Evolutionary conservation across 2,113 vertebrate species (phyloP).

Genomic region (Corvus cornix): DNA sequence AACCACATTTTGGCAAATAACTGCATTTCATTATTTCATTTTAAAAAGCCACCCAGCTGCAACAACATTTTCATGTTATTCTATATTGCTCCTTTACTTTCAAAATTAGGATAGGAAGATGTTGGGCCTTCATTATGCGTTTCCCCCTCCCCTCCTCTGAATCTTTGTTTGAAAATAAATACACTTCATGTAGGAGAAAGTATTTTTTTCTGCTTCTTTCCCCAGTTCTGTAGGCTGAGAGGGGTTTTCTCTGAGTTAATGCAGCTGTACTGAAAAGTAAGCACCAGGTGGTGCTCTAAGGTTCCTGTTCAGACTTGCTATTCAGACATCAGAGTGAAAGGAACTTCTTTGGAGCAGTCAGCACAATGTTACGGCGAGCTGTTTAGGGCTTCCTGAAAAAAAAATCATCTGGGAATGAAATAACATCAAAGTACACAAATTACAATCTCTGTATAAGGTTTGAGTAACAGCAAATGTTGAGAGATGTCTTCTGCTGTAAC

Average conservation of each 20-base stretch:
- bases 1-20: neutral
- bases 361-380: neutral
- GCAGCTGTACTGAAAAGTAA: neutral
- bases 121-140: neutral
- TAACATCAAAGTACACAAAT: neutral
- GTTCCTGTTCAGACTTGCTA: neutral
- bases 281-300: conserved; percentile 31
- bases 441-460: neutral
- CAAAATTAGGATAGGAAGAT: neutral
- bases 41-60: neutral
- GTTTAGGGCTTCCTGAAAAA: neutral
- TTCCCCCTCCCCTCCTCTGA: neutral
- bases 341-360: neutral
- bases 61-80: neutral
- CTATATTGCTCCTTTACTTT: neutral
- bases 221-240: neutral
- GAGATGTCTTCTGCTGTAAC: neutral
- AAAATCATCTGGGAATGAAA: neutral
- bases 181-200: neutral
- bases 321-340: fast-evolving
- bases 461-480: neutral
- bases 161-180: neutral
- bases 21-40: neutral
- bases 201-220: neutral
- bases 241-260: neutral